Evolutionary conservation across 2,888 invertebrate genomes (phyloP).

Genomic region (Chironomus tentans): DNA sequence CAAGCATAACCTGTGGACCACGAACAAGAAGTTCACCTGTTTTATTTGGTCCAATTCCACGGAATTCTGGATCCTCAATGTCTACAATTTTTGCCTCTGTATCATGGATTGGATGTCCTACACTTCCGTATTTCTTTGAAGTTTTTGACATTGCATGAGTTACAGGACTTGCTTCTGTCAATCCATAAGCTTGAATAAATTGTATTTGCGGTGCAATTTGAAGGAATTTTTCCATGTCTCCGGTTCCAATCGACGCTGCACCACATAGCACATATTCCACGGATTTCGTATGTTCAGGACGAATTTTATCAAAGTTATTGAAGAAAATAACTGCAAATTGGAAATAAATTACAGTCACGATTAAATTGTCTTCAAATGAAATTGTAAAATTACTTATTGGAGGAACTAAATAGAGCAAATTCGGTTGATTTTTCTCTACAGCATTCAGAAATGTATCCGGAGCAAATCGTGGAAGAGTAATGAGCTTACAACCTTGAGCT

Average conservation of each 20-base stretch:
- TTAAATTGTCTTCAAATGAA: not conserved
- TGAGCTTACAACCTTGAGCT: slow-evolving; percentile 51
- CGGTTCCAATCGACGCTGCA: slow-evolving; percentile 39
- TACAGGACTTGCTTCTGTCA: slow-evolving; percentile 55
- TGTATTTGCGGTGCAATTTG: slow-evolving; percentile 63
- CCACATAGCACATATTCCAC: slow-evolving; percentile 35
- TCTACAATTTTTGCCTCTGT: slow-evolving; percentile 56
- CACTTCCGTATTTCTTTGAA: slow-evolving; percentile 44
- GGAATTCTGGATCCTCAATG: slow-evolving; percentile 37
- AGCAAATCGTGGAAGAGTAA: slow-evolving; percentile 66
- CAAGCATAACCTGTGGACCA: slow-evolving; percentile 75
- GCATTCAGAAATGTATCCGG: slow-evolving; percentile 56
- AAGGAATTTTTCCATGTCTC: slow-evolving; percentile 38
- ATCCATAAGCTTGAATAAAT: slow-evolving; percentile 51
- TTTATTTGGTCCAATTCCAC: slow-evolving; percentile 48
- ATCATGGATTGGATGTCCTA: slow-evolving; percentile 53
- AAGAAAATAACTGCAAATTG: slow-evolving; percentile 42
- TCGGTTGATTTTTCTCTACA: slow-evolving; percentile 53
- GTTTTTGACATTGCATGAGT: slow-evolving; percentile 36
- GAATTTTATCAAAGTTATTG: slow-evolving; percentile 45
- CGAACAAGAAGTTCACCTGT: slow-evolving; percentile 64
- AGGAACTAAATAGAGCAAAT: slow-evolving; percentile 64
- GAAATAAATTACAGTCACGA: not conserved
- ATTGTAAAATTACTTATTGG: slow-evolving; percentile 56
- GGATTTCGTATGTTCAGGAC: slow-evolving; percentile 34